Conservation (phyloP, 1,140 invertebrate genomes). For the Antheraea pernyi region DNA sequence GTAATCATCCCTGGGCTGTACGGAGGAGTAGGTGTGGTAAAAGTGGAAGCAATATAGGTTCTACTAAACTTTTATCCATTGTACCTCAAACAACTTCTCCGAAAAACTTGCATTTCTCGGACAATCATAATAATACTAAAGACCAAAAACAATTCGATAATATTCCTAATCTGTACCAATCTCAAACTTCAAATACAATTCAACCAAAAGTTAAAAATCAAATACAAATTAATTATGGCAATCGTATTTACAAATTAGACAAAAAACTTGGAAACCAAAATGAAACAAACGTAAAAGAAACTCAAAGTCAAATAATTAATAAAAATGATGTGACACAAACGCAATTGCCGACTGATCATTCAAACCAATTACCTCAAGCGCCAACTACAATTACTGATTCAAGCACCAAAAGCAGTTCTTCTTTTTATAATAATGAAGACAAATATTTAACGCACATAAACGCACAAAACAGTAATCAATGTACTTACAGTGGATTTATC, state of each 20-base stretch:
- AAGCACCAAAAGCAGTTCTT: constrained; percentile 8
- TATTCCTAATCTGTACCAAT: constrained; percentile 31
- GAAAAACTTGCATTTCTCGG: neutral
- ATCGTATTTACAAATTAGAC: constrained; percentile 21
- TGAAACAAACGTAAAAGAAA: constrained; percentile 31
- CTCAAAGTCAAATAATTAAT: constrained; percentile 25
- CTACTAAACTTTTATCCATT: neutral
- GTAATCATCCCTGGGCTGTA: constrained; percentile 84
- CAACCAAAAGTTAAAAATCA: constrained; percentile 32
- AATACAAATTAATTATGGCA: constrained; percentile 38
- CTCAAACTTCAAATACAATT: constrained; percentile 37
- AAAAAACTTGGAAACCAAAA: constrained; percentile 27
- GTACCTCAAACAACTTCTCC: neutral
- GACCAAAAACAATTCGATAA: constrained; percentile 26
- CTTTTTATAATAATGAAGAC: neutral
- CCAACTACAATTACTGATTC: constrained; percentile 24
- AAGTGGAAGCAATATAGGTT: constrained; percentile 10
- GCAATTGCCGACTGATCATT: constrained; percentile 36
- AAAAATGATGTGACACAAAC: constrained; percentile 11
- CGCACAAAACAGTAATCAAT: constrained; percentile 31
- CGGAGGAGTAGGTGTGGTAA: constrained; percentile 52
- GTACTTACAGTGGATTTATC: constrained; percentile 79
- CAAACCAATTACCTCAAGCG: constrained; percentile 30
- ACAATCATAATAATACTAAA: neutral
- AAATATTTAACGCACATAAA: neutral